phyloP scores from a whole-genome alignment of 2,888 invertebrate genomes.

The Brachyptera putata region DNA sequence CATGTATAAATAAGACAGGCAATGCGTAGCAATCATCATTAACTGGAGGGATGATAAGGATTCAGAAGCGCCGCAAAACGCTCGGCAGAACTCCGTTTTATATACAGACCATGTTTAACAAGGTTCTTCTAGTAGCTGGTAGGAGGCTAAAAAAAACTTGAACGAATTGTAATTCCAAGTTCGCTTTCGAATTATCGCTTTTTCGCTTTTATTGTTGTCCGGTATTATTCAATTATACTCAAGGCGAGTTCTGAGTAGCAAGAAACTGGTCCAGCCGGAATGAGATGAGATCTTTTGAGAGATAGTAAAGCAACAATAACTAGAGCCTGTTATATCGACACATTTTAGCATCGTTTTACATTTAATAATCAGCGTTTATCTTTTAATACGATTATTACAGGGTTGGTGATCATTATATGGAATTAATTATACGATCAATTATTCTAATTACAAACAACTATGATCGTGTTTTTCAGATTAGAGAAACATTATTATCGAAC shows the following conservation, averaged over 20 bases:
- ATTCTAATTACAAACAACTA: too few relatives aligned
- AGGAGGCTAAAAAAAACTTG: neutral
- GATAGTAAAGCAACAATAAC: neutral
- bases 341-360: slow-evolving; percentile 18
- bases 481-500: too few relatives aligned
- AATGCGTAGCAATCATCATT: neutral
- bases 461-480: too few relatives aligned
- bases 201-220: slow-evolving; percentile 13
- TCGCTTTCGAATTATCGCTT: slow-evolving; percentile 20
- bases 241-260: neutral
- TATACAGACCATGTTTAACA: too few relatives aligned
- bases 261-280: slow-evolving; percentile 10
- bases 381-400: too few relatives aligned
- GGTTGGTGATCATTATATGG: too few relatives aligned
- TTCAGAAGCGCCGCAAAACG: neutral
- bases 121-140: too few relatives aligned
- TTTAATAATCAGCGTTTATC: too few relatives aligned
- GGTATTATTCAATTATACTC: neutral
- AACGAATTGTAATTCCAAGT: slow-evolving; percentile 15
- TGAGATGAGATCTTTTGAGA: neutral
- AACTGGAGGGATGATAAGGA: neutral
- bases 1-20: neutral
- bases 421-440: too few relatives aligned
- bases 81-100: neutral
- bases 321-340: slow-evolving; percentile 5